phyloP scores from a whole-genome alignment of 2,888 invertebrate species.

The Omphaloscelis lunosa region DNA sequence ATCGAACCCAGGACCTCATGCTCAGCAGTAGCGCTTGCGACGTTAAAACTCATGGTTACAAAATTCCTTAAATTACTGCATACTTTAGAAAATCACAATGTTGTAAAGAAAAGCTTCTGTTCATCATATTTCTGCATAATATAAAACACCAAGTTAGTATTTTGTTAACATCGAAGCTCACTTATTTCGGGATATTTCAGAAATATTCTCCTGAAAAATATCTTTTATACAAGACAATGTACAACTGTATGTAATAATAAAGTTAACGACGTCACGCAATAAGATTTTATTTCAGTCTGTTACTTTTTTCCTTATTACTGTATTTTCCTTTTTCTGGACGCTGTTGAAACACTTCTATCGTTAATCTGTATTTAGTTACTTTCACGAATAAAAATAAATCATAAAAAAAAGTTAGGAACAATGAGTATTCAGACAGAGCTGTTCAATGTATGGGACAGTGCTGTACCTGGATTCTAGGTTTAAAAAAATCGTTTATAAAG shows the following conservation, averaged over 20 bases:
- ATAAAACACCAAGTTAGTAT: background rate
- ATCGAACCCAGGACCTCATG: too few species aligned
- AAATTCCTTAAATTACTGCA: background rate
- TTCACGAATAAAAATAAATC: background rate
- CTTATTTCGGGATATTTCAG: background rate
- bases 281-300: conserved; percentile 53
- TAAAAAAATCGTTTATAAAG: too few species aligned
- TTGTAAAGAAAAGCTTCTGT: background rate
- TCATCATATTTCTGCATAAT: background rate
- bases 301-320: conserved; percentile 49
- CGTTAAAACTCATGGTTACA: too few species aligned
- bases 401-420: background rate
- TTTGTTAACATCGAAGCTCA: conserved; percentile 8
- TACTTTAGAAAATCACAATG: background rate
- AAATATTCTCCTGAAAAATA: background rate
- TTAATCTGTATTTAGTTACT: conserved; percentile 31
- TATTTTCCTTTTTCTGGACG: conserved; percentile 37
- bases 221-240: conserved; percentile 17
- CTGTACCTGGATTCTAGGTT: background rate
- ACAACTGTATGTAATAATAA: conserved; percentile 45
- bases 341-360: conserved; percentile 14
- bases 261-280: conserved; percentile 44
- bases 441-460: background rate
- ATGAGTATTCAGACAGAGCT: background rate
- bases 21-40: too few species aligned